These are phyloP conservation scores for Phaetusa simplex DNA, from an alignment of 2,113 vertebrate genomes.

Conservation along the genomic window DNA sequence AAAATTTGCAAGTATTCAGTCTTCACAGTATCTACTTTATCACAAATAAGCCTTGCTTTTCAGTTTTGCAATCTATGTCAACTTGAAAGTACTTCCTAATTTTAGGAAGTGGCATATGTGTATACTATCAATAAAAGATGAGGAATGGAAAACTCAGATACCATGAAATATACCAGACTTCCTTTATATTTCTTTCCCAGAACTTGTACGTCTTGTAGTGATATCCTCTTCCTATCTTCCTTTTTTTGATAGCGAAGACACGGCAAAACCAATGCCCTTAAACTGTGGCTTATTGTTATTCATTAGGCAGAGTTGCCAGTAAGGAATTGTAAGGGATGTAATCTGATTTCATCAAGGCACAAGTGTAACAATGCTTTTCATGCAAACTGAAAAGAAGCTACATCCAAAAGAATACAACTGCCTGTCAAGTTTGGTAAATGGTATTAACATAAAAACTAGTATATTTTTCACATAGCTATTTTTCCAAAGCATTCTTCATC, in stretches of 20 bases:
- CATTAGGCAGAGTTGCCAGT: not conserved
- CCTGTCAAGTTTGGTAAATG: not conserved
- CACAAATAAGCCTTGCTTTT: not conserved
- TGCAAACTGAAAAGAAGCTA: not conserved
- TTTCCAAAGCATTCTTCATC: not conserved
- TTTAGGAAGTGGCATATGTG: not conserved
- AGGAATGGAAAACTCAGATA: not conserved
- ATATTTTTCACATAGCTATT: not conserved
- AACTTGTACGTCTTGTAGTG: not conserved
- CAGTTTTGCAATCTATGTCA: not conserved
- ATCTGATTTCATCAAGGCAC: constrained; percentile 9
- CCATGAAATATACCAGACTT: not conserved
- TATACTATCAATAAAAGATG: not conserved
- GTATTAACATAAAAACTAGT: not conserved
- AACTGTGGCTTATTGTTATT: not conserved
- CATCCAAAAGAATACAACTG: not conserved
- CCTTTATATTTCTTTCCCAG: not conserved
- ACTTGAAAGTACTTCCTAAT: not conserved
- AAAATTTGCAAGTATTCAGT: not conserved
- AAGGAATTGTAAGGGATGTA: not conserved
- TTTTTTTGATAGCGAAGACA: not conserved
- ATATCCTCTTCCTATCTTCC: not conserved
- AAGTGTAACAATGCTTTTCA: constrained; percentile 22
- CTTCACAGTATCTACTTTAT: not conserved
- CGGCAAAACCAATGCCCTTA: not conserved